Evolutionary conservation across 2,888 invertebrate species (phyloP), one percentile per base, ranked within the genome.

Genomic region (Thymelicus sylvestris): DNA sequence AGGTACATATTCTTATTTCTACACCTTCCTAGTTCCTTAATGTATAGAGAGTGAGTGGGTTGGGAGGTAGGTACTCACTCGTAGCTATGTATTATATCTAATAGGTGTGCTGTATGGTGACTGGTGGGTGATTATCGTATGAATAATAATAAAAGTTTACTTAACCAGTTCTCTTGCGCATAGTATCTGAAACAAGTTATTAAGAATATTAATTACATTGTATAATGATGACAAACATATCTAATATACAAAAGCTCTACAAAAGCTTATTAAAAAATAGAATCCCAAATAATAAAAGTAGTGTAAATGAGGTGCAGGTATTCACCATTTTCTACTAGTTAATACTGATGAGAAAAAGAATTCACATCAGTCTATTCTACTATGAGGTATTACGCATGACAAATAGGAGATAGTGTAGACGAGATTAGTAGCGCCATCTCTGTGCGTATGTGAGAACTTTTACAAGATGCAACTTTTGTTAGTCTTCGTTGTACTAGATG

Each of bases 101-200:
- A 19, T 19, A 19, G 19, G 2, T 1, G 19, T 19, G 19, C 19
- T 0, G 19, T 19, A 19, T 19, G 19, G 19, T 19, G 19, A 19
- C 0, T 19, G 19, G 19, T 19, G 19, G 2, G 7, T 41, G 1
- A 10, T 3, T 50, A 50, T 6, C 6, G 6, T 52, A 19, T 19
- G 15, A 55, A 24, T 55, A 19, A 4, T 65, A 82, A 78, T 78
- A 77, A 80, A 81, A 77, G 75, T 81, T 83, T 87, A 85, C 81
- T 83, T 81, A 83, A 92, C 93, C 93, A 93, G 92, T 93, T 93
- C 87, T 93, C 93, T 91, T 92, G 93, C 77, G 92, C 91, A 88
- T 92, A 93, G 86, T 92, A 93, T 93, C 93, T 93, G 93, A 92
- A 93, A 93, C 93, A 93, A 93, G 81, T 83, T 83, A 90, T 86